Evolutionary conservation across 2,888 invertebrate species (phyloP), one percentile per base, ranked within the genome.

Genomic region (Lysandra bellargus): DNA sequence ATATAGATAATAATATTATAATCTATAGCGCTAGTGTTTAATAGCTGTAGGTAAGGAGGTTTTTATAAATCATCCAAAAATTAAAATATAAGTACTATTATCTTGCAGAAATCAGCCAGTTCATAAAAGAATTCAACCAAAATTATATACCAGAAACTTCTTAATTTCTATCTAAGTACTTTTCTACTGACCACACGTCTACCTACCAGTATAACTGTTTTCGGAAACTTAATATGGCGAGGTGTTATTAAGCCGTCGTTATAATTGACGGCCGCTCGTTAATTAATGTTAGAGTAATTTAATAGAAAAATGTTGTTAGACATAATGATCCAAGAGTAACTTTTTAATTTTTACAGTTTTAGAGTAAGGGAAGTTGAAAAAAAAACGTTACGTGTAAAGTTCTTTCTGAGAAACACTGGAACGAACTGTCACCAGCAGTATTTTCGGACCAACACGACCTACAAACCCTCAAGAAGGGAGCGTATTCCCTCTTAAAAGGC

Each of bases 221-320:
- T 76, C 33, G 76, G 33, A 17, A 53, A 76, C 57, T 17, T 17
- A 33, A 57, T 49, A 75, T 74, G 40, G 76, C 53, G 75, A 76
- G 14, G 9, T 76, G 57, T 76, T 76, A 76, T 57, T 76, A 76
- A 30, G 53, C 57, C 14, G 49, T 76, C 76, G 33, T 53, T 30
- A 4, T 76, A 53, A 76, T 76, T 76, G 30, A 76, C 53, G 33
- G 3, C 57, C 17, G 33, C 76, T 30, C 74, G 40, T 74, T 57
- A 76, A 57, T 76, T 57, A 57, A 30, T 12, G 57, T 53, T 12
- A 49, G 75, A 30, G 23, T 4, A 40, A 44, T 74, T 23, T 2
- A 7, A 64, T 64, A 23, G 64, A 30, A 30, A 64, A 9, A 64
- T 61, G 61, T n/a, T 61, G 23, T 9, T 49, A 9, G 49, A 49